Evolutionary conservation across 2,113 vertebrate genomes (phyloP), one percentile per base, ranked within the genome.

Genomic region (Brienomyrus brachyistius): DNA sequence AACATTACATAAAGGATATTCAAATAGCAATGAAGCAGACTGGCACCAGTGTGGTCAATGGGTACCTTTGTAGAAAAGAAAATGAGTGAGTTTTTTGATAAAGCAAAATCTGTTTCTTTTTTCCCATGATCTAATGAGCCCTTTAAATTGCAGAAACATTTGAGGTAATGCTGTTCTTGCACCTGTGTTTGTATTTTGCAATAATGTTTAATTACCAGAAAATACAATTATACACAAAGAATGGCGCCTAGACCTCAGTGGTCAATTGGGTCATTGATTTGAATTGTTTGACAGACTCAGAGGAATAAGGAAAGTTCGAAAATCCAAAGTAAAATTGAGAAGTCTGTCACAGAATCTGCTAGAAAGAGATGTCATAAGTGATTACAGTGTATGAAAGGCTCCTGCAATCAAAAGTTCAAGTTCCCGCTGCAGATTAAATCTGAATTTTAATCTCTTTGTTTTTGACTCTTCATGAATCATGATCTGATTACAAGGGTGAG

Each of bases 301-400:
- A 96, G 96, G 95, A 96, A 96, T 96, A 96, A 96, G 95, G 93
- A 97, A 96, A 97, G 97, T 99, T 99, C 96, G 98, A 98, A 99
- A 98, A 98, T 98, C 97, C 96, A 93, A 95, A 96, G 95, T 97
- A 97, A 97, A 97, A 97, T 97, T 94, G 97, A 98, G 96, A 98
- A 97, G 96, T 98, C 98, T 98, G 97, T 98, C 97, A 98, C 97
- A 97, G 97, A 98, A 98, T 98, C 97, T 98, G 97, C 98, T 97
- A 97, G 97, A 98, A 97, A 96, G 96, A 96, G 95, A 97, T 98
- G 97, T 98, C 97, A 98, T 96, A 97, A 98, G 95, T 95, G 96
- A 98, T 99, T 98, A 97, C 40, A 95, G 96, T 94, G 95, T 94
- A 96, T 96, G 97, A 97, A 97, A 97, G 96, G 95, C 94, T 95